Conservation (phyloP, 2,113 vertebrate species). For the Ageneiosus marmoratus region DNA sequence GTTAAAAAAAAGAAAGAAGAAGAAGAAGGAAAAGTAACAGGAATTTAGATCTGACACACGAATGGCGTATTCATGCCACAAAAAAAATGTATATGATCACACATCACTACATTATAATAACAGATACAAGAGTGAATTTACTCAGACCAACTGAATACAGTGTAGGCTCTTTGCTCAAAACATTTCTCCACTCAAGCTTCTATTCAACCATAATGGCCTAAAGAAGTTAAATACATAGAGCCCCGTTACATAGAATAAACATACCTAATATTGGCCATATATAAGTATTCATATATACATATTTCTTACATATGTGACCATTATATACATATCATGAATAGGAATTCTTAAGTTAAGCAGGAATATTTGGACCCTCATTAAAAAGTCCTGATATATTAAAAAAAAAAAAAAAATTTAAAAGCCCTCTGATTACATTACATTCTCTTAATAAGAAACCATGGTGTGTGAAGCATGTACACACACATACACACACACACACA, state of each 20-base stretch:
- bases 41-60: constrained; percentile 15
- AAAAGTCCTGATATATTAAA: constrained; percentile 55
- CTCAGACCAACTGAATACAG: constrained; percentile 18
- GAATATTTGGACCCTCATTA: constrained; percentile 72
- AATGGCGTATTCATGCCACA: not conserved
- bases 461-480: not conserved
- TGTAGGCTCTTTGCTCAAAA: constrained; percentile 16
- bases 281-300: constrained; percentile 44
- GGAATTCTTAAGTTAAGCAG: constrained; percentile 75
- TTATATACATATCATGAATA: constrained; percentile 69
- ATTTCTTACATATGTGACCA: constrained; percentile 59
- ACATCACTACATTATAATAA: constrained; percentile 36
- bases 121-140: constrained; percentile 26
- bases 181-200: constrained; percentile 2
- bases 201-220: constrained; percentile 50
- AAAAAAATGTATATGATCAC: constrained; percentile 9
- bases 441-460: constrained; percentile 57
- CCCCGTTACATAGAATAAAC: constrained; percentile 66
- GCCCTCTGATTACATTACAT: constrained; percentile 61
- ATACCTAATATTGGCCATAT: constrained; percentile 47
- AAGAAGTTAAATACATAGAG: constrained; percentile 60
- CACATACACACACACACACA: constrained; percentile 38
- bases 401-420: constrained; percentile 56
- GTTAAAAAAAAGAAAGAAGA: not conserved
- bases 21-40: not conserved